Evolutionary conservation across 1,140 invertebrate genomes (phyloP), one percentile per base, ranked within the genome.

Genomic region (Melitaea cinxia): DNA sequence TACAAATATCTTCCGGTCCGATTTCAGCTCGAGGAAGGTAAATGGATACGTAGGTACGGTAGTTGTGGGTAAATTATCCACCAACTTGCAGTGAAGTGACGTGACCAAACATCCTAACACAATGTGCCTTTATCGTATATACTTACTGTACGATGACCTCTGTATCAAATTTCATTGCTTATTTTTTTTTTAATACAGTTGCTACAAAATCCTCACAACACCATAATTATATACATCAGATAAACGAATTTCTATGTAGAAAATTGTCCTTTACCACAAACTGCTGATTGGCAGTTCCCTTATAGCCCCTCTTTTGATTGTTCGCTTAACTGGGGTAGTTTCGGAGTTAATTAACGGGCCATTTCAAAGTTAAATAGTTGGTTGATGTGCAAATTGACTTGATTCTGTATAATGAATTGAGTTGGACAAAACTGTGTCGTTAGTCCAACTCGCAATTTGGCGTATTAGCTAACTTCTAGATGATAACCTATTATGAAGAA

Each of bases 351-450:
- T 73, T 70, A 73, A 68, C 58, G 55, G 53, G 30, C 64, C 65
- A 73, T 73, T 73, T 70, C 64, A 35, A 69, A 73, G 65, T 73
- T 70, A 70, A 73, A 73, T 70, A 73, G 72, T 73, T 70, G 61
- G 63, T 68, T 54, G 72, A 70, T 73, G 64, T 65, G 65, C 58
- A 73, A 73, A 73, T 73, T 73, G 63, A 58, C 65, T 55, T 37
- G 56, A 71, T 67, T 71, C 52, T 56, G 64, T 66, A 66, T 66
- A 68, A 68, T 68, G 50, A 68, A 68, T 62, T 68, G 52, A 68
- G 65, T 62, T 62, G 65, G 55, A 56, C 42, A 60, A 60, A 60
- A 59, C 37, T 66, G 57, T 66, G 37, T 55, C 64, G 64, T 66
- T 66, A 65, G 54, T 65, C 9, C 5, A 7, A 42, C 45, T 58